Evolutionary conservation across 2,113 vertebrate genomes (phyloP).

Genomic region (Sturnus vulgaris): DNA sequence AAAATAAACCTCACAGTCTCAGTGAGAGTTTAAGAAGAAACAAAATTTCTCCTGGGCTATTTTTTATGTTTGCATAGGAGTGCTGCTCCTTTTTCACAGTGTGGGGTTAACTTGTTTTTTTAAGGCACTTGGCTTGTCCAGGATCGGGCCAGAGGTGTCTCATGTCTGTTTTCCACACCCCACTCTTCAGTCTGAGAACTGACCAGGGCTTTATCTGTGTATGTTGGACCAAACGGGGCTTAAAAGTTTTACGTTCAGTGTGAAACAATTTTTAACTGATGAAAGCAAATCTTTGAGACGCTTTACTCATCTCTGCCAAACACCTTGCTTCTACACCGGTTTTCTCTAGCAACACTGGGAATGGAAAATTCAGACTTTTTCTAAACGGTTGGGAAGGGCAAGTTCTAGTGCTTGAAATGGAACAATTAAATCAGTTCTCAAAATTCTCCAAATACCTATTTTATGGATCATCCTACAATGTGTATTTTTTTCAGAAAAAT

Average conservation of each 20-base stretch:
- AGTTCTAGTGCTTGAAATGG: neutral
- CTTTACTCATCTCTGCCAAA: neutral
- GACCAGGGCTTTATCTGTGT: neutral
- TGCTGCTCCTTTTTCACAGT: neutral
- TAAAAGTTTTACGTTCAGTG: accelerated
- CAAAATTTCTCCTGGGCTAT: neutral
- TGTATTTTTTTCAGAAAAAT: neutral
- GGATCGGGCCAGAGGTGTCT: neutral
- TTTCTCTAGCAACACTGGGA: neutral
- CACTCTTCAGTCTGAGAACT: accelerated
- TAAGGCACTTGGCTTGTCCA: neutral
- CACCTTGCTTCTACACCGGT: neutral
- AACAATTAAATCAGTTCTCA: neutral
- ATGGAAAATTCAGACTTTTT: neutral
- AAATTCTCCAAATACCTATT: neutral
- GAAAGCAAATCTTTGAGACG: neutral
- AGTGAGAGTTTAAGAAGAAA: neutral
- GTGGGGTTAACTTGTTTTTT: neutral
- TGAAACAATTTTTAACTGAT: neutral
- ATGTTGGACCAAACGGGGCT: neutral
- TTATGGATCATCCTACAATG: neutral
- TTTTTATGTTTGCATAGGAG: accelerated
- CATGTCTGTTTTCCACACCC: neutral
- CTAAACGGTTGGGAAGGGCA: neutral
- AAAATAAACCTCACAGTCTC: neutral